A percentile compares a stretch with the other conserved stretches of the same genome.
phyloP scores from a whole-genome alignment of 2,113 vertebrate species.

The Collichthys lucidus region DNA sequence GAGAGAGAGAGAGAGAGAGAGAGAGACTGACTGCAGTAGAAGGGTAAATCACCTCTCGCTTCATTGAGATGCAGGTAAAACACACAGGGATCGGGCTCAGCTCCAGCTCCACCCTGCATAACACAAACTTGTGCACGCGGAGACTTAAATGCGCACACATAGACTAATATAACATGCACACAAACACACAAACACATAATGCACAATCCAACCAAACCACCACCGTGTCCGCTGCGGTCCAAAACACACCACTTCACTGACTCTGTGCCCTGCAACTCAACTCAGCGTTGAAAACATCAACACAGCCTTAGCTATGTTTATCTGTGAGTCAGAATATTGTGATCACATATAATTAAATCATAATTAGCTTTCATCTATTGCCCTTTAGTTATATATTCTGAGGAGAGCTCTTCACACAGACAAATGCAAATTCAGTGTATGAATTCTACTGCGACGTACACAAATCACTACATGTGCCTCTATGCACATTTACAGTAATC shows the following conservation, averaged over 20 bases:
- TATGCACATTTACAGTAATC: constrained; percentile 40
- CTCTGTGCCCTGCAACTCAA: constrained; percentile 62
- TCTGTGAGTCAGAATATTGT: constrained; percentile 54
- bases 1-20: constrained; percentile 49
- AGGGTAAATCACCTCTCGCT: constrained; percentile 79
- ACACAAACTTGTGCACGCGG: constrained; percentile 51
- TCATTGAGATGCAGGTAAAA: constrained; percentile 84
- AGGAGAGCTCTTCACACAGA: constrained; percentile 20
- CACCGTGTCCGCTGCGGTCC: constrained; percentile 27
- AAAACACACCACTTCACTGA: constrained; percentile 55
- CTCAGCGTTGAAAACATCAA: constrained; percentile 55
- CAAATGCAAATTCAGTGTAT: constrained; percentile 57
- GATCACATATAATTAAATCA: constrained; percentile 67
- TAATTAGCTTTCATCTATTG: constrained; percentile 73
- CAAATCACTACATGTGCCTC: constrained; percentile 7
- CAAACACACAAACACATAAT: constrained; percentile 10
- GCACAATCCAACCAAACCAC: neutral
- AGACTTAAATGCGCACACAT: constrained; percentile 32
- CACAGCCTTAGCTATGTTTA: constrained; percentile 64
- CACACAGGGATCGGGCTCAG: constrained; percentile 69
- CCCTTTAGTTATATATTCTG: constrained; percentile 65
- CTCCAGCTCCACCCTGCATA: constrained; percentile 70
- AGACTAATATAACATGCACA: neutral
- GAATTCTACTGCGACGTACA: constrained; percentile 9
- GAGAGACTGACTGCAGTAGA: constrained; percentile 63